Evolutionary conservation across 1,140 invertebrate species (phyloP).

Genomic region (Diorhabda carinulata): DNA sequence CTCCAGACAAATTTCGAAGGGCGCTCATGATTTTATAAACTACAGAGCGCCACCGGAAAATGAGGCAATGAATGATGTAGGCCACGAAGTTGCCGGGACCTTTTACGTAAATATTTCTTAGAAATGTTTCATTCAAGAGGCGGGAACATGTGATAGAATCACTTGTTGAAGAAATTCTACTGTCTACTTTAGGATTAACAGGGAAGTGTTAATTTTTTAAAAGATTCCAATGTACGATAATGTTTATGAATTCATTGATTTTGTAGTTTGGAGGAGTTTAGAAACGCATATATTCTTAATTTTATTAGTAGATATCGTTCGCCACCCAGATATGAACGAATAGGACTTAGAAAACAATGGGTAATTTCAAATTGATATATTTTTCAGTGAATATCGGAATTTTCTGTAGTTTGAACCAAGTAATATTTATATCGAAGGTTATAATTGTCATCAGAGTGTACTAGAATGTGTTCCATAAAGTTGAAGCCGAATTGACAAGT

Average conservation of each 20-base stretch:
- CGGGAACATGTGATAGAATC: not conserved
- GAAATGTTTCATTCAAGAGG: conserved; percentile 2
- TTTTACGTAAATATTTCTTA: not conserved
- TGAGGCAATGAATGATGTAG: conserved; percentile 2
- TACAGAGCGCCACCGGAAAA: not conserved
- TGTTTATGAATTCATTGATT: not conserved
- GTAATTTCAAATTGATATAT: too few species aligned
- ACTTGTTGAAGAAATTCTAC: not conserved
- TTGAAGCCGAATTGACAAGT: too few species aligned
- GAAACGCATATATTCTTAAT: too few species aligned
- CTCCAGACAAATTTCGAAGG: not conserved
- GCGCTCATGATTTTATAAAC: not conserved
- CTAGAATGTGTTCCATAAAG: too few species aligned
- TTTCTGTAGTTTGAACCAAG: too few species aligned
- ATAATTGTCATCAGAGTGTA: too few species aligned
- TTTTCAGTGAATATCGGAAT: too few species aligned
- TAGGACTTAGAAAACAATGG: too few species aligned
- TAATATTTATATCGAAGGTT: too few species aligned
- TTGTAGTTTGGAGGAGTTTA: too few species aligned
- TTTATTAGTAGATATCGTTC: too few species aligned
- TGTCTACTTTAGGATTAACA: not conserved
- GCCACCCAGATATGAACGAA: too few species aligned
- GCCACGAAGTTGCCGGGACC: conserved; percentile 1
- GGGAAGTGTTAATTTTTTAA: not conserved
- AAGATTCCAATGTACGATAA: not conserved